Evolutionary conservation across 1,140 invertebrate genomes (phyloP), one percentile per base, ranked within the genome.

Genomic region (Bombus balteatus): DNA sequence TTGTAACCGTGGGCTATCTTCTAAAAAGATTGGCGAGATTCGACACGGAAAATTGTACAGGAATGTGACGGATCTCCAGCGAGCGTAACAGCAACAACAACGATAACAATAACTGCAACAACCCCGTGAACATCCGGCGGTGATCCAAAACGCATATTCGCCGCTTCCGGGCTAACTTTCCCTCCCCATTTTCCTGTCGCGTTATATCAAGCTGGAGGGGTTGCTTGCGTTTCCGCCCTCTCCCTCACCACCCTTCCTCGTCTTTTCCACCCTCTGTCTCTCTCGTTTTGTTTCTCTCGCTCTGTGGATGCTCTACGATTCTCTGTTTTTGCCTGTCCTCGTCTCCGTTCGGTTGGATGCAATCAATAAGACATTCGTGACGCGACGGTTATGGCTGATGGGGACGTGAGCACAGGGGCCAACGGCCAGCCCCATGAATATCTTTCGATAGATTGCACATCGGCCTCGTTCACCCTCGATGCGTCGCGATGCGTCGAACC

Each of bases 331-430:
- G 87, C 88, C 80, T 43, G 77, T 66, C 68, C 87, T 81, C 71
- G 68, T 86, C 89, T 88, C 83, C 78, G 82, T 90, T 86, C 89
- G 72, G 87, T 87, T 93, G 91, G 90, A 90, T 91, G 92, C 93
- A 95, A 95, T 95, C 95, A 95, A 95, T 95, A 95, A 95, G 95
- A 95, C 95, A 95, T 95, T 95, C 94, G 94, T 94, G 94, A 95
- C 94, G 94, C 94, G 94, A 93, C 92, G 93, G 94, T 94, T 94
- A 94, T 94, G 91, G 93, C 92, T 94, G 93, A 94, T 92, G 92
- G 92, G 92, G 92, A 91, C 87, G 90, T 86, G 92, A 93, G 91
- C 90, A 91, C 89, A 87, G 84, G 88, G 90, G 90, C 92, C 91
- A 93, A 91, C 92, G 93, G 92, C 91, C 92, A 92, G 91, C 94